phyloP scores from a whole-genome alignment of 2,113 vertebrate genomes.

The human region GRCh38 chr4:161066001-161066500 shows the following conservation, averaged over 20 bases:
- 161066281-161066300: neutral
- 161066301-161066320: neutral
- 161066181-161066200: neutral
- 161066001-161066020: neutral
- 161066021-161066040: neutral
- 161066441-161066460: neutral
- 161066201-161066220: neutral
- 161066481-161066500: neutral
- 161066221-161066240: too few species aligned
- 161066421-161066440: neutral
- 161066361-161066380: neutral
- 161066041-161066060: neutral
- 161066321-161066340: rapidly evolving
- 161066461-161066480: neutral
- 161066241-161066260: neutral
- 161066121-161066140: neutral
- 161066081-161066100: neutral
- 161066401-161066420: neutral
- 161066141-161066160: neutral
- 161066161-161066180: neutral
- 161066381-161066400: neutral
- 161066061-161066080: neutral
- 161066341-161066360: neutral
- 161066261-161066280: neutral
- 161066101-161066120: neutral